Evolutionary conservation across 2,888 invertebrate genomes (phyloP).

Genomic region (Metellina segmentata): DNA sequence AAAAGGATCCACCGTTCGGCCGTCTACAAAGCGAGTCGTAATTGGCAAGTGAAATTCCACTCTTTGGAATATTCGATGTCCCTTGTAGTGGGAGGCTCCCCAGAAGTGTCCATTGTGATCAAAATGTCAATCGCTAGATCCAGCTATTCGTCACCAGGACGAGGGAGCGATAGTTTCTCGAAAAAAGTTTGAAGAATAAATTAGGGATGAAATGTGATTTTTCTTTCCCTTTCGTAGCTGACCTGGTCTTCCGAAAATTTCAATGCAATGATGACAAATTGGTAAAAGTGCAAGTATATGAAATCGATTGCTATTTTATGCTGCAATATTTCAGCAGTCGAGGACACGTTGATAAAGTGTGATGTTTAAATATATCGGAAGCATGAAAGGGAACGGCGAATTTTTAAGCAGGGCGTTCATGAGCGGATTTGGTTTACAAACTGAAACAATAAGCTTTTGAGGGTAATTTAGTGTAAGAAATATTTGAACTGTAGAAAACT

Average conservation of each 20-base stretch:
- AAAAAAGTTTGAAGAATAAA: slow-evolving; percentile 46
- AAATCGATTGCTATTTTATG: slow-evolving; percentile 38
- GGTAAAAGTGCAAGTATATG: slow-evolving; percentile 32
- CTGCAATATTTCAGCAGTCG: slow-evolving; percentile 46
- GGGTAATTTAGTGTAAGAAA: not conserved
- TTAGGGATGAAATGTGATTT: slow-evolving; percentile 29
- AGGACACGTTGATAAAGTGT: slow-evolving; percentile 30
- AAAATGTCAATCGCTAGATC: slow-evolving; percentile 22
- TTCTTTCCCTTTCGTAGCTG: slow-evolving; percentile 21
- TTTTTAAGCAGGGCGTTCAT: not conserved
- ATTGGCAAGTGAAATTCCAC: slow-evolving; percentile 61
- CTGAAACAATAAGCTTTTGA: not conserved
- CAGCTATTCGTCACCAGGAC: slow-evolving; percentile 37
- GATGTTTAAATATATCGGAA: not conserved
- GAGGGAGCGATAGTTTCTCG: slow-evolving; percentile 11
- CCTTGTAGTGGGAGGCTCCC: not conserved
- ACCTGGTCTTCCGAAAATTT: slow-evolving; percentile 15
- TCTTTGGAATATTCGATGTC: slow-evolving; percentile 46
- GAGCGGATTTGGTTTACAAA: not conserved
- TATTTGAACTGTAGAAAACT: no score
- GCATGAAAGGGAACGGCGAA: not conserved
- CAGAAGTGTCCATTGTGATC: slow-evolving; percentile 37
- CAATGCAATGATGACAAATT: slow-evolving; percentile 45
- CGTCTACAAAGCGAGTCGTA: slow-evolving; percentile 4
- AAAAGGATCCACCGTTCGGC: not conserved